phyloP scores from a whole-genome alignment of 2,113 vertebrate species.

The Mustelus asterias region DNA sequence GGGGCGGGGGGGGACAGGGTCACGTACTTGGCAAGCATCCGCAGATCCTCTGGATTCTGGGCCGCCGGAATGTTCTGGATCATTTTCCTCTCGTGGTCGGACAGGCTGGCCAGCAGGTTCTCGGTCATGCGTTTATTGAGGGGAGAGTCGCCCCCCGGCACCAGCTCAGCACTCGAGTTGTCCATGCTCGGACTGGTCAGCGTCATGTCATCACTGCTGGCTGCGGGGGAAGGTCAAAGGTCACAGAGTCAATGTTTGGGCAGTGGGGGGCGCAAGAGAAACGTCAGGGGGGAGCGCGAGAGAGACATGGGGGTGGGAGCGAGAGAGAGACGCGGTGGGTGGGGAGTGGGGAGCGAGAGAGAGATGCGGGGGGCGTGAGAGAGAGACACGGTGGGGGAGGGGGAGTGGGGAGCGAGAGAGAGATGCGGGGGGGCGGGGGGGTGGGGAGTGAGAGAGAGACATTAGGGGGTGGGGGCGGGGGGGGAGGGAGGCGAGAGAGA shows the following conservation, averaged over 20 bases:
- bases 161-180: constrained; percentile 90
- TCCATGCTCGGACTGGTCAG: constrained; percentile 98
- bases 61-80: constrained; percentile 86
- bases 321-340: no score
- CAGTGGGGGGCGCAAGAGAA: no score
- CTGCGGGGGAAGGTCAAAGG: constrained; percentile 49
- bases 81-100: constrained; percentile 80
- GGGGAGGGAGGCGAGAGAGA: no score
- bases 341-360: no score
- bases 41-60: constrained; percentile 89
- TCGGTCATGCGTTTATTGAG: constrained; percentile 91
- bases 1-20: no score
- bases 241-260: not conserved
- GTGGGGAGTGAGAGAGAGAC: no score
- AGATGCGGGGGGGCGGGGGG: no score
- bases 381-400: no score
- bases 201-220: constrained; percentile 97
- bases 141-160: constrained; percentile 85
- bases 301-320: not conserved
- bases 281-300: no score
- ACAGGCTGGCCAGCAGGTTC: constrained; percentile 83
- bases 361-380: no score
- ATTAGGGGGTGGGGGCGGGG: no score
- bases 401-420: no score
- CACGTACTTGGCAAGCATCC: constrained; percentile 87